Evolutionary conservation across 1,140 invertebrate genomes (phyloP).

Genomic region (Pinna nobilis): DNA sequence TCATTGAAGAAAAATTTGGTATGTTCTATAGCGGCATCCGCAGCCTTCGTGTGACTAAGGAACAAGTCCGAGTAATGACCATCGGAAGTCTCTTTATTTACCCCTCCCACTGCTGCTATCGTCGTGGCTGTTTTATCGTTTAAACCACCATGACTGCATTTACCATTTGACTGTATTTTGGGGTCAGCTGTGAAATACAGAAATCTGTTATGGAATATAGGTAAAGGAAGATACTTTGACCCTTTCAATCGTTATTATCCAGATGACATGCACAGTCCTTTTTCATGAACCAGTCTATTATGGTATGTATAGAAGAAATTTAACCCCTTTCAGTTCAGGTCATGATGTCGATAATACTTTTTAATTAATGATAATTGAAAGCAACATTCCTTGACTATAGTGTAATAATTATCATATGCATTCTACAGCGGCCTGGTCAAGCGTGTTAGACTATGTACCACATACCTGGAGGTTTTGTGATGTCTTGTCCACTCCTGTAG

Average conservation of each 20-base stretch:
- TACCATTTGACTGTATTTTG: slow-evolving; percentile 17
- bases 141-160: slow-evolving; percentile 52
- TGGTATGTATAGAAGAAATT: no score
- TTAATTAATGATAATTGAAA: no score
- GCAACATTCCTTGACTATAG: no score
- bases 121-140: slow-evolving; percentile 16
- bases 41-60: slow-evolving; percentile 27
- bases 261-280: no score
- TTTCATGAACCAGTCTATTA: no score
- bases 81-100: slow-evolving; percentile 45
- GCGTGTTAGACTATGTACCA: not conserved
- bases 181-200: slow-evolving; percentile 17
- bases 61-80: slow-evolving; percentile 23
- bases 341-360: no score
- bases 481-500: slow-evolving; percentile 44
- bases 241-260: no score
- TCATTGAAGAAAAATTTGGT: slow-evolving; percentile 39
- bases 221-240: no score
- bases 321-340: no score
- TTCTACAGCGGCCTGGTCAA: not conserved
- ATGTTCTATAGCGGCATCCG: slow-evolving; percentile 33
- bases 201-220: not conserved
- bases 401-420: no score
- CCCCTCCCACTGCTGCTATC: slow-evolving; percentile 37
- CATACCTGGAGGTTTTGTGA: slow-evolving; percentile 37